Base-by-base conservation (phyloP, 1,140 invertebrate genomes). In the Cardiocondyla obscurior region DNA sequence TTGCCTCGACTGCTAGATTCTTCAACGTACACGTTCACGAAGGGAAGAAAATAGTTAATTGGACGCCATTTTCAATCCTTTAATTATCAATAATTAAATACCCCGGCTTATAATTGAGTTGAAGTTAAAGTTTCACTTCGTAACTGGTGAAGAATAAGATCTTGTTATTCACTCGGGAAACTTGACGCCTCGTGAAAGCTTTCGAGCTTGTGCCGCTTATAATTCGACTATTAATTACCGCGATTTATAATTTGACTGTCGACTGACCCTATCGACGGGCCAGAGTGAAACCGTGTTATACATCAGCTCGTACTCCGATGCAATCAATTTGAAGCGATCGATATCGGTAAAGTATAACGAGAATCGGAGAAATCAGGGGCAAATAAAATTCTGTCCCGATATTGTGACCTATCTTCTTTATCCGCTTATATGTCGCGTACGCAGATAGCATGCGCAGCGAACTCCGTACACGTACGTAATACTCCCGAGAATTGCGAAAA, bases 61-160 rank as follows among this genome's bases (percentile, higher is more conserved):
- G 22, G 22, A 0, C 33, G 5, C 22, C 25, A 57, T 58, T 33
- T 73, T 39, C 65, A 49, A 33, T 10, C 10, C 25, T 16, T 42
- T 58, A 73, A 42, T 73, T 28, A 2, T 58, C 30, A 58, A 58
- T 36, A 73, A 73, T 73, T 53, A 73, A 73, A 58, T 30, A 8
- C 57, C 4, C 53, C 33, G 33, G 22, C n/a, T n/a, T 42, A 62
- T 62, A 73, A 73, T 58, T n/a, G 51, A 72, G 12, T 36, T 25
- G 3, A 49, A 69, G 25, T n/a, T n/a, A 12, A 58, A 73, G 16
- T 58, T 73, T 58, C 28, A 39, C 14, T 28, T 28, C 22, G 14
- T 39, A n/a, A 5, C 14, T 25, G 53, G 5, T 5, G 6, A 73
- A 73, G 36, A 73, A 39, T 28, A n/a, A 7, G 10, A 58, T 30